phyloP scores from a whole-genome alignment of 1,140 invertebrate genomes.

The Pseudomyrmex sp. region DNA sequence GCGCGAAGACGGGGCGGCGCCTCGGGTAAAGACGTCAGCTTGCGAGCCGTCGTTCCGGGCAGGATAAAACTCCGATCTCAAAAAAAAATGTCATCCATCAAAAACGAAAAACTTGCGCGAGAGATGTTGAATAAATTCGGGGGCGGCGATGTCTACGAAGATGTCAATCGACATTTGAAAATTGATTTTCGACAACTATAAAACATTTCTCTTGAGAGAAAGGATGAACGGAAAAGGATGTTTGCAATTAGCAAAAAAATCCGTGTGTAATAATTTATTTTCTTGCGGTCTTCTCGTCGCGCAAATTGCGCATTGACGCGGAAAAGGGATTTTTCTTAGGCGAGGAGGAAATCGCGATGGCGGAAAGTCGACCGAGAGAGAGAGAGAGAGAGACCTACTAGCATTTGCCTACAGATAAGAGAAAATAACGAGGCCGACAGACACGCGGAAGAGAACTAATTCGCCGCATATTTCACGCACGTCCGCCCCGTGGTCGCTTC shows the following conservation, averaged over 20 bases:
- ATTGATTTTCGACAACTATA: too few species aligned
- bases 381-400: conserved; percentile 41
- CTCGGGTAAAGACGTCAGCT: conserved; percentile 32
- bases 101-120: conserved; percentile 8
- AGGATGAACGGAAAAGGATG: too few species aligned
- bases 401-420: conserved; percentile 70
- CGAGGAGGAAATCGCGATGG: neutral
- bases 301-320: conserved; percentile 7
- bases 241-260: too few species aligned
- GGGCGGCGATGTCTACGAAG: too few species aligned
- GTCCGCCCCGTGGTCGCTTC: conserved; percentile 61
- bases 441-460: conserved; percentile 73
- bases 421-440: conserved; percentile 76
- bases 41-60: neutral
- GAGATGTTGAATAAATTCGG: neutral
- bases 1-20: neutral
- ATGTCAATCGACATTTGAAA: neutral
- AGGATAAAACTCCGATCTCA: neutral
- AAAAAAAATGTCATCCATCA: neutral
- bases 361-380: conserved; percentile 39
- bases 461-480: conserved; percentile 73
- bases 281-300: neutral
- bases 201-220: too few species aligned
- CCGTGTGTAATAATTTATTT: neutral
- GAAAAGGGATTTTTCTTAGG: conserved; percentile 10